Conservation (phyloP, 1,140 invertebrate species). For the Laupala kohalensis region DNA sequence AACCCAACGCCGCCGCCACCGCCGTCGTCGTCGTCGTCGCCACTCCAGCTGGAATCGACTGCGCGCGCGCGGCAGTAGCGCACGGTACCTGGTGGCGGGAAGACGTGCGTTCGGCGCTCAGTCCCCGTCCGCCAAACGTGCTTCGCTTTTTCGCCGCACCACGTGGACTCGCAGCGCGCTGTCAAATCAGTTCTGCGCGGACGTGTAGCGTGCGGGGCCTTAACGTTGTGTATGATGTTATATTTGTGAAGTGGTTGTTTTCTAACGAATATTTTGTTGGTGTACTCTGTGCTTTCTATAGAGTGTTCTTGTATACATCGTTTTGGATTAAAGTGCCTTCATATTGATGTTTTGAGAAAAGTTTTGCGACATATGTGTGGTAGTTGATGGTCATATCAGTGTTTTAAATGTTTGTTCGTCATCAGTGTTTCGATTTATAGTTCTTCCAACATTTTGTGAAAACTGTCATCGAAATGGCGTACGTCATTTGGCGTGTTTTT, state of each 20-base stretch:
- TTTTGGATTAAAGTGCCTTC: no score
- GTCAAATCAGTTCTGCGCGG: neutral
- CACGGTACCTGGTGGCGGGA: neutral
- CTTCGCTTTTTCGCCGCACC: neutral
- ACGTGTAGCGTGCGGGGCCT: neutral
- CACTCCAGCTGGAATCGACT: neutral
- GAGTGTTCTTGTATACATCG: no score
- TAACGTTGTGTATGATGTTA: neutral
- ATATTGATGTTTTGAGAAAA: no score
- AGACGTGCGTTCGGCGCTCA: neutral
- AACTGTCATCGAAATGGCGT: constrained; percentile 30
- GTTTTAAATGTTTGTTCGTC: no score
- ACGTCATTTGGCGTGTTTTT: constrained; percentile 34
- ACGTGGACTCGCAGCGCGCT: neutral
- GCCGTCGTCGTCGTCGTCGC: neutral
- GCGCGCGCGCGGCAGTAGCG: neutral
- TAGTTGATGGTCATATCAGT: no score
- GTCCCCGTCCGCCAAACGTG: neutral
- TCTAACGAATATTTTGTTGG: neutral
- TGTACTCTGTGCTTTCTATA: no score
- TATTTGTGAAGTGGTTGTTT: neutral
- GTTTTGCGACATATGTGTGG: no score
- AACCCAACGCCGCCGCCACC: no score
- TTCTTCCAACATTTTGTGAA: no score
- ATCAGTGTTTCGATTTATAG: no score